These are phyloP conservation scores for Corvus moneduloides DNA, from an alignment of 2,113 vertebrate species.

Conservation along the genomic window DNA sequence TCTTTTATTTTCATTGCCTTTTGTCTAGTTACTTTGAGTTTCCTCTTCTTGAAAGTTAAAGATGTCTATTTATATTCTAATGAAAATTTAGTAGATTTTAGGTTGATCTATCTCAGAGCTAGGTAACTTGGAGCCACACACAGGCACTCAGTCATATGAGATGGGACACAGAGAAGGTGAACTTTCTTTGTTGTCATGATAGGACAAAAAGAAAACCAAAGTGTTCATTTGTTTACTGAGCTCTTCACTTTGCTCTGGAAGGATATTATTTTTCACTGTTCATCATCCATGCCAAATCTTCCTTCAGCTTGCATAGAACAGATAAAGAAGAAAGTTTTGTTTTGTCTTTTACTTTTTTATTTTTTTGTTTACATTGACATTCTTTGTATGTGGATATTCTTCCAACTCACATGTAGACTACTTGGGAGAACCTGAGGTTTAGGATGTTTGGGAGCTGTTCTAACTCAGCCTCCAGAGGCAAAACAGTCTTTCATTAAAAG, in stretches of 20 bases:
- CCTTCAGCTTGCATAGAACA: background rate
- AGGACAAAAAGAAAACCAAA: background rate
- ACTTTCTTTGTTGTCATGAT: background rate
- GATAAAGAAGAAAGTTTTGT: background rate
- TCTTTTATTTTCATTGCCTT: background rate
- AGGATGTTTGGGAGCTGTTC: background rate
- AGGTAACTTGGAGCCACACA: background rate
- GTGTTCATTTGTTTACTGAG: background rate
- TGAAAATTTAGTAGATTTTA: background rate
- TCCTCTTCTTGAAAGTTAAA: background rate
- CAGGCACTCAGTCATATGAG: background rate
- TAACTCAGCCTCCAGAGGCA: background rate
- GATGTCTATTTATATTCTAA: background rate
- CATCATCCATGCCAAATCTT: background rate
- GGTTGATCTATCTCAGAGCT: background rate
- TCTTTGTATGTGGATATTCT: background rate
- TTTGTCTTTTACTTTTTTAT: background rate
- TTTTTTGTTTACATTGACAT: background rate
- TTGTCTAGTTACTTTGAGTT: background rate
- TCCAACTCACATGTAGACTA: background rate
- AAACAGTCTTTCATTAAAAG: background rate
- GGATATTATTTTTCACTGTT: background rate
- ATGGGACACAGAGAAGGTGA: background rate
- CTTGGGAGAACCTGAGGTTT: background rate
- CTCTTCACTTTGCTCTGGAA: background rate